Evolutionary conservation across 2,888 invertebrate genomes (phyloP), one percentile per base, ranked within the genome.

Genomic region (Morpho deidamia): DNA sequence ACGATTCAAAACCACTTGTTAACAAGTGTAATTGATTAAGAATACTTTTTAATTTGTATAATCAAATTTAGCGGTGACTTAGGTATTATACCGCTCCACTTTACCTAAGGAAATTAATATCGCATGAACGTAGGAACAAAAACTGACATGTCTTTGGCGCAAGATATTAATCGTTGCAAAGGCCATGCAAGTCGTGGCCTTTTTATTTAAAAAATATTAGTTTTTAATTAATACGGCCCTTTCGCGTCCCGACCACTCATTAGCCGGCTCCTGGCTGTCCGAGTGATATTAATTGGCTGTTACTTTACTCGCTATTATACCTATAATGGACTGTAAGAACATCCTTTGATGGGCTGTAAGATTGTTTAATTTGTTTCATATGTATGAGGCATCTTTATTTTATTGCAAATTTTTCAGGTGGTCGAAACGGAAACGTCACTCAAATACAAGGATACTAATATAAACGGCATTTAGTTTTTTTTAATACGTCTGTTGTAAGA

Each of bases 271-370:
- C 12, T 46, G 43, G 39, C 23, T 46, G 39, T 53, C 53, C 50
- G 34, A 32, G 8, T 35, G 33, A 53, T 53, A 51, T 53, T 51
- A 51, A 56, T 40, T 41, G 42, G 32, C 44, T 48, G 44, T 44
- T 55, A 51, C 50, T 42, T 45, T 46, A 3, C 33, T 33, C 12
- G 34, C 40, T 40, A 48, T 48, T 48, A 48, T 11, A 10, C 33
- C 12, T 40, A 34, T 48, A 48, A 48, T 48, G 34, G 48, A 11
- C 12, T 11, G 34, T 39, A 41, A 48, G 33, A 48, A 48, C 40
- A 33, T 12, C 12, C 40, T 40, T 33, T 41, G 40, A 34, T 40
- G 23, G 23, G 23, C 23, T 23, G 23, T 23, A 23, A 23, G 23
- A 40, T 33, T 37, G 40, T 40, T 40, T 33, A 48, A 48, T 48